These are phyloP conservation scores for Erebia aethiops DNA, from an alignment of 2,888 invertebrate species.

Conservation along the genomic window DNA sequence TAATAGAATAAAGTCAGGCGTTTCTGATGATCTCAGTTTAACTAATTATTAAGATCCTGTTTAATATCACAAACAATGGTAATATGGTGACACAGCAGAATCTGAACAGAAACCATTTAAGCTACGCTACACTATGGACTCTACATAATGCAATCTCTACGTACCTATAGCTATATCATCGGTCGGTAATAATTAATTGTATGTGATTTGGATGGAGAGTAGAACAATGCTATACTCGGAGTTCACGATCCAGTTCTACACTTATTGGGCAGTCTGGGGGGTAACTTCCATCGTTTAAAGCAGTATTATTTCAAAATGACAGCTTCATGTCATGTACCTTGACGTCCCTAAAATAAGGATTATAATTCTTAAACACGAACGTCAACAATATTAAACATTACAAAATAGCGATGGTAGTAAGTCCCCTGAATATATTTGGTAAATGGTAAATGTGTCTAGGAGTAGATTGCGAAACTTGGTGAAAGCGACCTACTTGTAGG, in stretches of 20 bases:
- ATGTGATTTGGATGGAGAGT: conserved; percentile 50
- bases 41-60: neutral
- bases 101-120: neutral
- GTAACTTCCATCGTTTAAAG: too few relatives aligned
- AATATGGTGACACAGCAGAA: conserved; percentile 8
- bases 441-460: conserved; percentile 68
- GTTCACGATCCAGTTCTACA: conserved; percentile 59
- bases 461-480: conserved; percentile 69
- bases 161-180: conserved; percentile 22
- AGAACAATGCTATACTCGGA: conserved; percentile 58
- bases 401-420: too few relatives aligned
- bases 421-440: conserved; percentile 66
- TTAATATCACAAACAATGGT: conserved; percentile 9
- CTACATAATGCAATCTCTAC: neutral
- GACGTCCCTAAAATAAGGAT: too few relatives aligned
- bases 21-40: neutral
- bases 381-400: too few relatives aligned
- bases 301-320: too few relatives aligned
- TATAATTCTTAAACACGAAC: too few relatives aligned
- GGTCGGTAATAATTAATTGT: conserved; percentile 55
- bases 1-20: too few relatives aligned
- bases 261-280: conserved; percentile 62
- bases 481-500: conserved; percentile 67
- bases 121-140: neutral
- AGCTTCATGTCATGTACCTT: too few relatives aligned